Evolutionary conservation across 2,888 invertebrate genomes (phyloP).

Genomic region (Acleris holmiana): DNA sequence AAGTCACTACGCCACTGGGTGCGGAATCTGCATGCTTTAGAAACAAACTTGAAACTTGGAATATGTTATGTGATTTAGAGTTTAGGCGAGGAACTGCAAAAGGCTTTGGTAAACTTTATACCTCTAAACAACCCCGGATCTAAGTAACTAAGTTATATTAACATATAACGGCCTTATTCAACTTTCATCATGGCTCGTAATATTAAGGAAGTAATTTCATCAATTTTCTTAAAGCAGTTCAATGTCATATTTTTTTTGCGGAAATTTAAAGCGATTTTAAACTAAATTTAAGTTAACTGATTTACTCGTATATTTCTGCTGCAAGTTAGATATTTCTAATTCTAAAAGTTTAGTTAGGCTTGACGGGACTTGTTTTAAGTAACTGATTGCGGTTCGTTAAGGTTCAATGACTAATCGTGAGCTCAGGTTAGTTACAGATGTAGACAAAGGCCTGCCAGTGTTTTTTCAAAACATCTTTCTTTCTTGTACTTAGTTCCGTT

Average conservation of each 20-base stretch:
- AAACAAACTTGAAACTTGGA: slow-evolving; percentile 9
- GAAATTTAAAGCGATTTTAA: too few species aligned
- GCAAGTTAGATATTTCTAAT: slow-evolving; percentile 30
- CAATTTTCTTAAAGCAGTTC: too few species aligned
- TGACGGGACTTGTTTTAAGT: slow-evolving; percentile 6
- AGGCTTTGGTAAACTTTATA: slow-evolving; percentile 5
- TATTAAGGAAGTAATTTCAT: too few species aligned
- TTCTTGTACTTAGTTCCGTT: too few species aligned
- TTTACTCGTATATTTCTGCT: slow-evolving; percentile 24
- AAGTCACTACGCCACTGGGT: neutral
- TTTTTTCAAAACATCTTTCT: neutral
- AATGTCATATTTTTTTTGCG: neutral
- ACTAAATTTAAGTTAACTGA: slow-evolving; percentile 13
- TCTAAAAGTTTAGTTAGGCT: slow-evolving; percentile 27
- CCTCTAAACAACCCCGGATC: neutral
- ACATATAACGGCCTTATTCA: too few species aligned
- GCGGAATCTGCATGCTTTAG: neutral
- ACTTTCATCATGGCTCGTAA: too few species aligned
- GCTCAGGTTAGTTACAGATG: neutral
- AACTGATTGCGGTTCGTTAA: slow-evolving; percentile 6
- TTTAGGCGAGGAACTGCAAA: neutral
- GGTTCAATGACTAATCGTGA: slow-evolving; percentile 12
- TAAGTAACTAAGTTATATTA: too few species aligned
- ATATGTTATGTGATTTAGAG: slow-evolving; percentile 5
- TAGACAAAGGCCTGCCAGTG: neutral